Evolutionary conservation across 2,888 invertebrate genomes (phyloP).

Genomic region (Caenorhabditis zanzibari): DNA sequence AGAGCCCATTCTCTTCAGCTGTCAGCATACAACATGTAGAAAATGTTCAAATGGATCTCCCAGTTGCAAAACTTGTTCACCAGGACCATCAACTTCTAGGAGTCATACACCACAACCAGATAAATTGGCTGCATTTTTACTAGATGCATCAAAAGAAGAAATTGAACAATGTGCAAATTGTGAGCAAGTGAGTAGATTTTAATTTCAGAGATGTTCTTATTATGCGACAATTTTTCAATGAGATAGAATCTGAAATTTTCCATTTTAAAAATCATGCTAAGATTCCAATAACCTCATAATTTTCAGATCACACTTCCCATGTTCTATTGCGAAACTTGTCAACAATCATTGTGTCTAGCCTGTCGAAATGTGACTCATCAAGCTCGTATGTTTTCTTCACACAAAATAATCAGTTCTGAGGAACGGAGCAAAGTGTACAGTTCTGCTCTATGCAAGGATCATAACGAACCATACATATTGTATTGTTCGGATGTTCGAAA

Average conservation of each 20-base stretch:
- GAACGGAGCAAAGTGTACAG: slow-evolving; percentile 78
- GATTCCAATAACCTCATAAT: neutral
- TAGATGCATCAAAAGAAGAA: slow-evolving; percentile 88
- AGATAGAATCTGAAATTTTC: neutral
- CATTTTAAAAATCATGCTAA: neutral
- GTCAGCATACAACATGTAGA: slow-evolving; percentile 80
- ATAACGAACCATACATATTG: slow-evolving; percentile 90
- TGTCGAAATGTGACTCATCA: slow-evolving; percentile 89
- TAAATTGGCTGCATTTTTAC: slow-evolving; percentile 88
- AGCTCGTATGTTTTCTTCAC: slow-evolving; percentile 89
- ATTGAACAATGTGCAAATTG: slow-evolving; percentile 90
- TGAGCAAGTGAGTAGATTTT: slow-evolving; percentile 86
- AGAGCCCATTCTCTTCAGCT: slow-evolving; percentile 77
- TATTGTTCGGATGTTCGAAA: slow-evolving; percentile 88
- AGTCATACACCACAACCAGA: slow-evolving; percentile 84
- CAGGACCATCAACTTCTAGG: slow-evolving; percentile 51
- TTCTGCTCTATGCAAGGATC: slow-evolving; percentile 86
- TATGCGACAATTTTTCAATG: too few relatives aligned
- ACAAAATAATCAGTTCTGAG: slow-evolving; percentile 89
- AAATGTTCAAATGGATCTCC: slow-evolving; percentile 69
- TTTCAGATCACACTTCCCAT: slow-evolving; percentile 86
- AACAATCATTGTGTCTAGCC: slow-evolving; percentile 88
- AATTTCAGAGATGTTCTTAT: too few relatives aligned
- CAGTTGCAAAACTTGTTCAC: slow-evolving; percentile 43
- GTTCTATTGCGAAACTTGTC: slow-evolving; percentile 90